Conservation (phyloP, 2,113 vertebrate species). For the Poecilia latipinna region DNA sequence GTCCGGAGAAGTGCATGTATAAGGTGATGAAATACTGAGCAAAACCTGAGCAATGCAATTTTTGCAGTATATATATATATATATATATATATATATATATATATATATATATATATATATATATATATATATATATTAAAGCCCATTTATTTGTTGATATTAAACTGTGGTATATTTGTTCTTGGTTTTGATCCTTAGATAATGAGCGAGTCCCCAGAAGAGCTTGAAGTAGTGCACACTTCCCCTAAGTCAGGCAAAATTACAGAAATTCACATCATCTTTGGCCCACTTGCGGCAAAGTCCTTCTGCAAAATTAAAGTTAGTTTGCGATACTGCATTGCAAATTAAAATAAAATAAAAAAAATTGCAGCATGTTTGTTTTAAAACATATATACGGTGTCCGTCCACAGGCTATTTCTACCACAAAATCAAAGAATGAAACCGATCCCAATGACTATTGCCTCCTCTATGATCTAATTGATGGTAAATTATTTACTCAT, state of each 20-base stretch:
- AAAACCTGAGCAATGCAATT: not conserved
- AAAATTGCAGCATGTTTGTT: not conserved
- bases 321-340: no score
- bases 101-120: no score
- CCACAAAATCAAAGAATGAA: not conserved
- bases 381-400: not conserved
- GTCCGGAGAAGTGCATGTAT: constrained; percentile 25
- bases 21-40: constrained; percentile 4
- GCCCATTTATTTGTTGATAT: not conserved
- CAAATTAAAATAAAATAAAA: not conserved
- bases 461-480: constrained; percentile 22
- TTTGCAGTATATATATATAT: no score
- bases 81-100: no score
- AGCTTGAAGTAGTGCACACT: constrained; percentile 19
- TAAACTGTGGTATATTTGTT: not conserved
- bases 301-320: constrained; percentile 24
- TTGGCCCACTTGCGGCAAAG: not conserved
- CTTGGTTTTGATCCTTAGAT: constrained; percentile 3
- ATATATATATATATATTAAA: no score
- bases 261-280: not conserved
- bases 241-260: constrained; percentile 2
- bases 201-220: not conserved
- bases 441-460: constrained; percentile 24
- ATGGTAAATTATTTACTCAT: constrained; percentile 3
- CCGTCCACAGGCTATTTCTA: constrained; percentile 3